Conservation (phyloP, 2,888 invertebrate genomes). For the Cephonodes hylas region DNA sequence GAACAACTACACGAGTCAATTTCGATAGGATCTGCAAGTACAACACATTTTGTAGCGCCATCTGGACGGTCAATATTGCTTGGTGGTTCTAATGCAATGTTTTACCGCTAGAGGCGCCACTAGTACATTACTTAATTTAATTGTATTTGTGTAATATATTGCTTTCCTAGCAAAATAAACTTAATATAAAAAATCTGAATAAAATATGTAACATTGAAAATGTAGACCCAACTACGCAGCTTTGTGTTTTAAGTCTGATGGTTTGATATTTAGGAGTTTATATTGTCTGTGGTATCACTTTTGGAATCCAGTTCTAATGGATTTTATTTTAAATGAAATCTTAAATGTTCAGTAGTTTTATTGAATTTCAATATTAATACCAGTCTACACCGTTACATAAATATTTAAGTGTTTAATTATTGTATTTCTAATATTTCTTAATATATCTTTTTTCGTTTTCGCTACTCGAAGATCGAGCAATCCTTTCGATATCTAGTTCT, state of each 20-base stretch:
- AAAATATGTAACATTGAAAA: too few relatives aligned
- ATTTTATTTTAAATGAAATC: not conserved
- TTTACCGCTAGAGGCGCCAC: too few relatives aligned
- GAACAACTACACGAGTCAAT: constrained; percentile 11
- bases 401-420: not conserved
- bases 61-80: constrained; percentile 10
- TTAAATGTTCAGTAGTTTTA: not conserved
- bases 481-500: not conserved
- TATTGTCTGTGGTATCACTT: not conserved
- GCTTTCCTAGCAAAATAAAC: too few relatives aligned
- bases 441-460: too few relatives aligned
- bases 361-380: not conserved
- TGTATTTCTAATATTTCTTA: not conserved
- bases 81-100: not conserved
- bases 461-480: too few relatives aligned
- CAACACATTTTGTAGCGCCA: constrained; percentile 1
- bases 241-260: too few relatives aligned
- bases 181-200: too few relatives aligned
- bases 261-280: not conserved
- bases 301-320: not conserved
- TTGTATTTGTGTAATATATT: too few relatives aligned
- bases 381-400: not conserved
- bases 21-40: constrained; percentile 17
- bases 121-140: too few relatives aligned
- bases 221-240: too few relatives aligned